These are phyloP conservation scores for Chaunax sp. DNA, from an alignment of 2,797 vertebrate genomes.

Conservation along the genomic window DNA sequence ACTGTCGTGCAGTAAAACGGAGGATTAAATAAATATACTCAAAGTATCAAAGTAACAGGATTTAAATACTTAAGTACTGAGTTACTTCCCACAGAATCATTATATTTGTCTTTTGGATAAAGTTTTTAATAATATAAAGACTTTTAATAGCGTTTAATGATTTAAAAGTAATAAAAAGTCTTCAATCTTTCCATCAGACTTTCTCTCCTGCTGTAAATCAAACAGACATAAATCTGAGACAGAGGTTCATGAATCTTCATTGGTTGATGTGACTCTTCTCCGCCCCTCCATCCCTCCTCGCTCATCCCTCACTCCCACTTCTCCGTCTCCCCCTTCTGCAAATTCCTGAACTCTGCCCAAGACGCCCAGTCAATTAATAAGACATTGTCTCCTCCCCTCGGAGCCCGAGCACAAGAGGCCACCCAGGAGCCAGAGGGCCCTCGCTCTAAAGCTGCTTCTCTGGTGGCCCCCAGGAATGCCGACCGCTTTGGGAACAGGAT, in stretches of 20 bases:
- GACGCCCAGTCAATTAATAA: slow-evolving; percentile 90
- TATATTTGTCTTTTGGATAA: too few species aligned
- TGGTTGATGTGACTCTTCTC: slow-evolving; percentile 46
- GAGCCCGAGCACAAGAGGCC: slow-evolving; percentile 85
- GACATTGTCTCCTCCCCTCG: slow-evolving; percentile 87
- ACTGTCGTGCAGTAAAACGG: too few species aligned
- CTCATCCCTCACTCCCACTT: slow-evolving; percentile 67
- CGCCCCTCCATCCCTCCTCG: slow-evolving; percentile 30
- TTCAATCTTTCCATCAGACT: too few species aligned
- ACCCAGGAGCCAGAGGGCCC: slow-evolving; percentile 91
- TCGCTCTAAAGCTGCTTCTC: slow-evolving; percentile 92
- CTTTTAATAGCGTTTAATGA: too few species aligned
- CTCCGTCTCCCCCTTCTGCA: slow-evolving; percentile 55
- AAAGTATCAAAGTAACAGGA: too few species aligned
- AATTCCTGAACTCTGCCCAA: slow-evolving; percentile 84
- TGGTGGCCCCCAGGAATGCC: slow-evolving; percentile 97
- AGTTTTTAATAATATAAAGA: too few species aligned
- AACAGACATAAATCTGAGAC: slow-evolving; percentile 66
- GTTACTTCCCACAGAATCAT: too few species aligned
- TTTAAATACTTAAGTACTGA: too few species aligned
- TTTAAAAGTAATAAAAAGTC: too few species aligned
- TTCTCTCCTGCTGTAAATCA: slow-evolving; percentile 53
- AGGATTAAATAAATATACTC: too few species aligned
- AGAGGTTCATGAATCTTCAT: slow-evolving; percentile 50
- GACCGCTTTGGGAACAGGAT: slow-evolving; percentile 72